A percentile compares a stretch with the other conserved stretches of the same genome.
phyloP scores from a whole-genome alignment of 2,888 invertebrate species.

The Sicus ferrugineus region DNA sequence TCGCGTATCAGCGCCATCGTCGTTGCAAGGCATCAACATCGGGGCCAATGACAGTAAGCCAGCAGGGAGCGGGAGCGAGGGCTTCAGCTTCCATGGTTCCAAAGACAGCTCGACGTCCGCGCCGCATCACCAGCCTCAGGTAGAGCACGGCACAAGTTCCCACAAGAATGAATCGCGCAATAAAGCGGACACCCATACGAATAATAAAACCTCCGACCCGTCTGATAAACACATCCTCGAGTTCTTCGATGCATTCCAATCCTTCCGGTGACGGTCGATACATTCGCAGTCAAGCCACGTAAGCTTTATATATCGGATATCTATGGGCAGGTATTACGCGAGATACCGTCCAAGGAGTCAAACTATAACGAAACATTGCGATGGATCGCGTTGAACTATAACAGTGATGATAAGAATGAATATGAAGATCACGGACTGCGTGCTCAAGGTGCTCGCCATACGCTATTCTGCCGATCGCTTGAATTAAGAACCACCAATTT shows the following conservation, averaged over 20 bases:
- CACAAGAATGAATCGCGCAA: not conserved
- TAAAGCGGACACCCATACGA: not conserved
- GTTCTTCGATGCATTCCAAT: slow-evolving; percentile 17
- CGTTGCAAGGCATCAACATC: not conserved
- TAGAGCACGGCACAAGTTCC: not conserved
- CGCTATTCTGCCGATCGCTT: too few species aligned
- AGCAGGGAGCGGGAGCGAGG: not conserved
- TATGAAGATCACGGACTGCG: slow-evolving; percentile 19
- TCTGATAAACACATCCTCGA: slow-evolving; percentile 26
- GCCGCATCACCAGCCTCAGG: too few species aligned
- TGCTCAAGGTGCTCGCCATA: too few species aligned
- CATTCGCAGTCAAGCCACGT: slow-evolving; percentile 26
- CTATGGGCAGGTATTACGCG: slow-evolving; percentile 35
- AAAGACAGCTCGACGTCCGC: too few species aligned
- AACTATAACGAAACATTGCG: slow-evolving; percentile 37
- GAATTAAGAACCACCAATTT: too few species aligned
- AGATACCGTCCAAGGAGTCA: slow-evolving; percentile 40
- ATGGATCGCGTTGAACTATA: too few species aligned
- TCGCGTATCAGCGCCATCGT: slow-evolving; percentile 35
- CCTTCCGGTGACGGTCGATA: slow-evolving; percentile 4
- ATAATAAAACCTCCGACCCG: not conserved
- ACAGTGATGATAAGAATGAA: slow-evolving; percentile 12
- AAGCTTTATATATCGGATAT: slow-evolving; percentile 40
- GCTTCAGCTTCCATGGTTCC: not conserved
- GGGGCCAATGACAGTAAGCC: not conserved